Evolutionary conservation across 1,140 invertebrate species (phyloP).

Genomic region (Bactericera cockerelli): DNA sequence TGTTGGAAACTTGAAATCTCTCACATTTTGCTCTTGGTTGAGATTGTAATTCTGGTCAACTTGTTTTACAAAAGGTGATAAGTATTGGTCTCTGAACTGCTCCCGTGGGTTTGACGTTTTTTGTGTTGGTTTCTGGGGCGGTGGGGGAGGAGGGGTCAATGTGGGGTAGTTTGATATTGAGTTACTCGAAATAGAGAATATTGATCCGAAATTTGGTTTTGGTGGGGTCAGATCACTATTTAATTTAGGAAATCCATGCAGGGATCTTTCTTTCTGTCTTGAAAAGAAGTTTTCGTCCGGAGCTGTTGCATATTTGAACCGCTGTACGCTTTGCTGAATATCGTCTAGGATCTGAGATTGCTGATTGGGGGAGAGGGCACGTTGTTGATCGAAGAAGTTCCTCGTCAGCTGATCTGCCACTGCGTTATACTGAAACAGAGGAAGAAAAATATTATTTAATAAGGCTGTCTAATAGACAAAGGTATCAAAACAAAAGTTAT

Average conservation of each 20-base stretch:
- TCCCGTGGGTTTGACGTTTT: neutral
- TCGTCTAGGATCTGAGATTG: conserved; percentile 24
- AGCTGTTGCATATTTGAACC: conserved; percentile 14
- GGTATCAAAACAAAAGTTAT: too few species aligned
- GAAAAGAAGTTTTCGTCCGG: neutral
- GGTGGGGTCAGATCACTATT: neutral
- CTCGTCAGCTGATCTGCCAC: conserved; percentile 19
- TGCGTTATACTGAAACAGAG: conserved; percentile 20
- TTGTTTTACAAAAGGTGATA: conserved; percentile 2
- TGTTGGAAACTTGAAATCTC: neutral
- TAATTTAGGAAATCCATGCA: conserved; percentile 5
- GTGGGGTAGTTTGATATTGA: conserved; percentile 11
- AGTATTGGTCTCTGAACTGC: neutral
- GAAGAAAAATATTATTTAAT: too few species aligned
- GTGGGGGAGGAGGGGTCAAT: neutral
- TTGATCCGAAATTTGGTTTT: neutral
- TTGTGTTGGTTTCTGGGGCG: neutral
- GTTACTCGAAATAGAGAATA: neutral
- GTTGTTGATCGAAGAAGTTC: conserved; percentile 13
- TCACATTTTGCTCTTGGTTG: neutral
- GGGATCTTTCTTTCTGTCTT: neutral
- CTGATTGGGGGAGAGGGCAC: conserved; percentile 22
- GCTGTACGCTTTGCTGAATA: conserved; percentile 21
- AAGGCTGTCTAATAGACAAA: too few species aligned
- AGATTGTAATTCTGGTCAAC: conserved; percentile 1